Base-by-base conservation (phyloP, 1,140 invertebrate genomes). In the Drosophila nannoptera region DNA sequence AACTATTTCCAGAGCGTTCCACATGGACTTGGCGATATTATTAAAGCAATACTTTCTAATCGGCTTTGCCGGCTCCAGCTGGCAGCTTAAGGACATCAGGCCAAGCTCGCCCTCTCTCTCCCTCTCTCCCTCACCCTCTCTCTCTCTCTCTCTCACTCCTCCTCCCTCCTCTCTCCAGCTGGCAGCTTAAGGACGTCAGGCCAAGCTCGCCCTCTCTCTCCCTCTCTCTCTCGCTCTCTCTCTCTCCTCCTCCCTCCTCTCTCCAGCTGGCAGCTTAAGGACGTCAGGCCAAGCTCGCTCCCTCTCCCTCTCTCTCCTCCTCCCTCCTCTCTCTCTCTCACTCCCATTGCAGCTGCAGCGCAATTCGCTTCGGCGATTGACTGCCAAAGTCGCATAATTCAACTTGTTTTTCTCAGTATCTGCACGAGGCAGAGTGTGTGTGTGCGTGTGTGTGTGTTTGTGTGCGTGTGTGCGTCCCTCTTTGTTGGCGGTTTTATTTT, bases 371-470 rank as follows among this genome's bases (percentile, higher is more conserved):
- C 67, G 22, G 61, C 55, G 76, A 83, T 83, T 73, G 80, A 83
- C 80, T 83, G 80, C 73, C 77, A 86, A 80, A 80, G 73, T 58
- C 76, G 80, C 83, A 84, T 84, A 84, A 86, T 76, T 84, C 80
- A 84, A 80, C 67, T 72, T 80, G 71, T 54, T 69, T 69, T 68
- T 73, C 77, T 78, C 49, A 63, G 68, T 48, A 58, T 53, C 56
- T 70, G 54, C 36, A 14, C 29, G 9, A 22, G 4, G 16, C 22
- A 22, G 22, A 22, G 4, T 54, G 31, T 40, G 4, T 36, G 4
- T 54, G 31, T 29, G n/a, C 32, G 7, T 40, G 52, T 56, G 52
- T 22, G 36, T 62, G 49, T 33, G 12, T 49, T 31, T 43, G 42
- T 62, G 45, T 61, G 49, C 29, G 22, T 42, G 11, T 49, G 49